A percentile compares a stretch with the other conserved stretches of the same genome.
Evolutionary conservation across 2,888 invertebrate species (phyloP).

Genomic region (Spatulosminthurus flaviceps): DNA sequence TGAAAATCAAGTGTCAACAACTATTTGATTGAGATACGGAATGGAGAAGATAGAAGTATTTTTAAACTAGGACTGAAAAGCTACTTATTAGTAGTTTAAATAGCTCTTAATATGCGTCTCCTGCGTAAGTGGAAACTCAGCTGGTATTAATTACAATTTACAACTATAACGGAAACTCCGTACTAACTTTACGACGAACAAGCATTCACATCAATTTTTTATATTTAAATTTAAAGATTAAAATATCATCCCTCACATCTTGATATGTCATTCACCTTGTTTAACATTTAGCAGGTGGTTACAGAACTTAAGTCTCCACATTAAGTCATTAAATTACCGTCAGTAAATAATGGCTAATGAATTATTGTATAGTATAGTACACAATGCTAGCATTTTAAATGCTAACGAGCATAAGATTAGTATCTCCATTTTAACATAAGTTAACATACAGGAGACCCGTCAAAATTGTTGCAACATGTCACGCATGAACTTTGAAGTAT

Average conservation of each 20-base stretch:
- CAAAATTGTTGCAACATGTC: not conserved
- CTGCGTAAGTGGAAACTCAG: not conserved
- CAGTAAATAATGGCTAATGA: too few relatives aligned
- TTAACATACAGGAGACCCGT: not conserved
- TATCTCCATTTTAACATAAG: not conserved
- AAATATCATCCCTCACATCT: too few relatives aligned
- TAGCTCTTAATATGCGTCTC: conserved; percentile 1
- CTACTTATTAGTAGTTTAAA: not conserved
- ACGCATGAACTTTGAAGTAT: not conserved
- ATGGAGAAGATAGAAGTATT: not conserved
- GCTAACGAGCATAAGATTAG: not conserved
- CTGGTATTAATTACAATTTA: not conserved
- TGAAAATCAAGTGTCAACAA: conserved; percentile 12
- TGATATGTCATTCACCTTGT: too few relatives aligned
- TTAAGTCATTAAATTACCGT: too few relatives aligned
- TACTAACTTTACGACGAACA: too few relatives aligned
- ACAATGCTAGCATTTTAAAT: not conserved
- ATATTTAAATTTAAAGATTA: too few relatives aligned
- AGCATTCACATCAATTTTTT: too few relatives aligned
- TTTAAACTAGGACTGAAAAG: conserved; percentile 1
- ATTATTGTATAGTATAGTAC: too few relatives aligned
- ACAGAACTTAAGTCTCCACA: too few relatives aligned
- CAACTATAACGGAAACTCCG: too few relatives aligned
- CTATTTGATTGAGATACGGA: conserved; percentile 6
- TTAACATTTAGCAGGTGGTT: too few relatives aligned